Evolutionary conservation across 2,113 vertebrate species (phyloP).

Genomic region (Phasianus colchicus): DNA sequence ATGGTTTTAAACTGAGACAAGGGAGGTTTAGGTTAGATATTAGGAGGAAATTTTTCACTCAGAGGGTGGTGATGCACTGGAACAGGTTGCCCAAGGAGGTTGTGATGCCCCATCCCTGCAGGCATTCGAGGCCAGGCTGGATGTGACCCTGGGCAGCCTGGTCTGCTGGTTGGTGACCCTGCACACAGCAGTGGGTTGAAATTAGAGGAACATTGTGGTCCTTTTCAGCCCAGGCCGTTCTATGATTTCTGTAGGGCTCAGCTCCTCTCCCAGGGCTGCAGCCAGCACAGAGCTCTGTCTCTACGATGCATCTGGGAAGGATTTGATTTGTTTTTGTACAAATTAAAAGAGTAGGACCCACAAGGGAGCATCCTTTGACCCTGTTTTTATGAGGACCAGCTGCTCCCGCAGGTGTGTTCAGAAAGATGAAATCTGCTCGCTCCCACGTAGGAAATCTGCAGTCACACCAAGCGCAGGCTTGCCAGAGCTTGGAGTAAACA

Average conservation of each 20-base stretch:
- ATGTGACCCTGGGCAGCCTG: too few species aligned
- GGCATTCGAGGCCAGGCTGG: too few species aligned
- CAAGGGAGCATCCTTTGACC: not conserved
- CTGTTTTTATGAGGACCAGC: fast-evolving
- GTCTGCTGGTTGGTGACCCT: too few species aligned
- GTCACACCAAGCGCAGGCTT: not conserved
- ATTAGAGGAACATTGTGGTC: too few species aligned
- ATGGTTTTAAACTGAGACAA: too few species aligned
- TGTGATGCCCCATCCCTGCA: too few species aligned
- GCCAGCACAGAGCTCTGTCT: not conserved
- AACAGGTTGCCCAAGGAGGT: too few species aligned
- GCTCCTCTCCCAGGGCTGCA: not conserved
- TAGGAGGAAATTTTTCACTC: too few species aligned
- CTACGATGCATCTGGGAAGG: not conserved
- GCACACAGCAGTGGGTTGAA: too few species aligned
- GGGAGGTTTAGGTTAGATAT: too few species aligned
- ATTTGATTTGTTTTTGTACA: not conserved
- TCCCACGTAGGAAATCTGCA: not conserved
- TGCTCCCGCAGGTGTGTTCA: not conserved
- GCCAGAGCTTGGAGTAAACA: not conserved
- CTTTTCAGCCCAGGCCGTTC: too few species aligned
- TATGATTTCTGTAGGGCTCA: not conserved
- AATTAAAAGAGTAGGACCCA: not conserved
- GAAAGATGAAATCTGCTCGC: fast-evolving
- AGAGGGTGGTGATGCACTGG: too few species aligned